Conservation (phyloP, 2,797 vertebrate species). For the Poecile montanus region DNA sequence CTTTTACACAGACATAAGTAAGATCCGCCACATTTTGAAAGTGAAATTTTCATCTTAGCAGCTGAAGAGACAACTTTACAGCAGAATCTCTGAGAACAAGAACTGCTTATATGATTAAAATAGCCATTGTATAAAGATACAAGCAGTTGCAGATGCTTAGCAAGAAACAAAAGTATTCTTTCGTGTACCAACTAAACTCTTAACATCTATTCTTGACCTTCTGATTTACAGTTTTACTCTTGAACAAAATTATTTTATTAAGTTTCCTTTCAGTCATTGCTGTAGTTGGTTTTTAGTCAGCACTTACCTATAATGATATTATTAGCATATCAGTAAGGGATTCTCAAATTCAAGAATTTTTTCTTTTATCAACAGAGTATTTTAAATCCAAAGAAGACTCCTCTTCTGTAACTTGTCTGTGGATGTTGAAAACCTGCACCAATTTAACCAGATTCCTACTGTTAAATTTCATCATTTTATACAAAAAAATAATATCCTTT, state of each 20-base stretch:
- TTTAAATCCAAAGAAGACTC: neutral
- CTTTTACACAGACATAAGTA: neutral
- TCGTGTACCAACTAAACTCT: neutral
- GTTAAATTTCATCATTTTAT: neutral
- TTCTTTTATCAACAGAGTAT: neutral
- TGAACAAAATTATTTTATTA: neutral
- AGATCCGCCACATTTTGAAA: neutral
- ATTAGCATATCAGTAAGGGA: neutral
- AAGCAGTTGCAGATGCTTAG: neutral
- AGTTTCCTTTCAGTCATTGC: neutral
- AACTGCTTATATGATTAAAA: neutral
- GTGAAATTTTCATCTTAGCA: neutral
- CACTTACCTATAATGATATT: neutral
- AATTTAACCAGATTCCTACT: neutral
- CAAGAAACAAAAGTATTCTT: neutral
- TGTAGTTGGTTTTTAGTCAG: neutral
- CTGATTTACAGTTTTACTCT: neutral
- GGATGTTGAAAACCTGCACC: neutral
- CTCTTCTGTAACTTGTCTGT: neutral
- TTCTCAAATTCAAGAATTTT: neutral
- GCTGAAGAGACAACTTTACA: neutral
- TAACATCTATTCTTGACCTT: neutral
- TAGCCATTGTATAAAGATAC: neutral
- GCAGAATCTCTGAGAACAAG: neutral
- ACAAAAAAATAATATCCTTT: neutral